These are phyloP conservation scores for Tanypteryx hageni DNA, from an alignment of 2,888 invertebrate species.

Conservation along the genomic window DNA sequence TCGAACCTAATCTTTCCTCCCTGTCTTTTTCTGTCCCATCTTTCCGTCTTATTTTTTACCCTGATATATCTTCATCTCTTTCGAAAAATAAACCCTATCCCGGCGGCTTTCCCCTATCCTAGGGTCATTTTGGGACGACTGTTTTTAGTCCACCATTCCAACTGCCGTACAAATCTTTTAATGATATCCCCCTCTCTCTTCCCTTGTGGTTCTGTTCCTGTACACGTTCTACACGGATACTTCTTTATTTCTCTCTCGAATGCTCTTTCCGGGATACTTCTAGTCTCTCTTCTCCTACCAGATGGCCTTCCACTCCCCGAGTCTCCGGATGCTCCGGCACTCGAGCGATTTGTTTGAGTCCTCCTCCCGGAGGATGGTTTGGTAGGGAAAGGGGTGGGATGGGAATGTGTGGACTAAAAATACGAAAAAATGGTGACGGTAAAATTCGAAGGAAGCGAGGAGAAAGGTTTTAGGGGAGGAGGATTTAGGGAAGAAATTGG, in stretches of 20 bases:
- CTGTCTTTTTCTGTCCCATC: neutral
- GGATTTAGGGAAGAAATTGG: too few relatives aligned
- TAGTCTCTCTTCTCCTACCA: neutral
- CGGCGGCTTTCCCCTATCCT: neutral
- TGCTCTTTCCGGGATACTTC: neutral
- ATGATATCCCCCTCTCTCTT: neutral
- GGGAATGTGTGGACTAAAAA: too few relatives aligned
- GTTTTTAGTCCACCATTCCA: neutral
- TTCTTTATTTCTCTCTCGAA: neutral
- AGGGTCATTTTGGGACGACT: neutral
- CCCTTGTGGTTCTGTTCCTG: neutral
- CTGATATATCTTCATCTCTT: neutral
- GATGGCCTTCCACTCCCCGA: neutral
- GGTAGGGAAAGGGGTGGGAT: neutral
- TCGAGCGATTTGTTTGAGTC: neutral
- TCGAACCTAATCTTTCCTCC: neutral
- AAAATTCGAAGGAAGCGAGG: too few relatives aligned
- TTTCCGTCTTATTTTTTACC: neutral
- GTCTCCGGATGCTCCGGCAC: neutral
- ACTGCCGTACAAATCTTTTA: neutral
- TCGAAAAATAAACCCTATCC: neutral
- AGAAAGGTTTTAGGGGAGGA: too few relatives aligned
- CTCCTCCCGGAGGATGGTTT: neutral
- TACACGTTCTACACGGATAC: neutral
- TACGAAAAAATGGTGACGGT: too few relatives aligned